phyloP scores from a whole-genome alignment of 2,113 vertebrate species.

The Pyrgilauda ruficollis region DNA sequence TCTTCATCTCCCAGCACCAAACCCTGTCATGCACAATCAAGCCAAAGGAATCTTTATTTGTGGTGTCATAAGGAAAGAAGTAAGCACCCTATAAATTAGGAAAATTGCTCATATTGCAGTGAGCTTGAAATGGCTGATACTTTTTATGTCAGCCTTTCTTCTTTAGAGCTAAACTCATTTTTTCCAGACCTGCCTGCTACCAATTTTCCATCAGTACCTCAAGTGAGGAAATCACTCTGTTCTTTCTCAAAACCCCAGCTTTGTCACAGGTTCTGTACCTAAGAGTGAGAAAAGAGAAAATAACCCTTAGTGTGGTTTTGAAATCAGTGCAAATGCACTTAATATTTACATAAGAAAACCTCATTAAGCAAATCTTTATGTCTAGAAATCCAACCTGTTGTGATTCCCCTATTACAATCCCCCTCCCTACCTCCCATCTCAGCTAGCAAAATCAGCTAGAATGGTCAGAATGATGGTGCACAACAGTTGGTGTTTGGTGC shows the following conservation, averaged over 20 bases:
- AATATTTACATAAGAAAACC: not conserved
- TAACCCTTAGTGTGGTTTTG: not conserved
- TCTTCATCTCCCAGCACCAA: not conserved
- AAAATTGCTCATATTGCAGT: not conserved
- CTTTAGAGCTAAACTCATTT: not conserved
- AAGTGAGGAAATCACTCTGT: not conserved
- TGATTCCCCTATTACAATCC: not conserved
- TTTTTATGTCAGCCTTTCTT: not conserved
- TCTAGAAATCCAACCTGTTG: not conserved
- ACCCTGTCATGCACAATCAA: not conserved
- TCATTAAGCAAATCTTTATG: not conserved
- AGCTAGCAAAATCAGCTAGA: not conserved
- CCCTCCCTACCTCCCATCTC: not conserved
- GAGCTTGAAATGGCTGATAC: not conserved
- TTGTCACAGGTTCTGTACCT: not conserved
- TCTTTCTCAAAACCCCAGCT: not conserved
- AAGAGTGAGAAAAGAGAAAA: not conserved
- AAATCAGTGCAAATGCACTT: not conserved
- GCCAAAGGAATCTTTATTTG: not conserved
- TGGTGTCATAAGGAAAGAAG: not conserved
- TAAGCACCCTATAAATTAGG: not conserved
- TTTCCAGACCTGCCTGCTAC: not conserved
- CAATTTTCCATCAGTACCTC: not conserved
- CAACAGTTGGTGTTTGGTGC: not conserved
- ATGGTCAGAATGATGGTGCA: not conserved